Base-by-base conservation (phyloP, 2,797 vertebrate genomes). In the Oreortyx pictus region DNA sequence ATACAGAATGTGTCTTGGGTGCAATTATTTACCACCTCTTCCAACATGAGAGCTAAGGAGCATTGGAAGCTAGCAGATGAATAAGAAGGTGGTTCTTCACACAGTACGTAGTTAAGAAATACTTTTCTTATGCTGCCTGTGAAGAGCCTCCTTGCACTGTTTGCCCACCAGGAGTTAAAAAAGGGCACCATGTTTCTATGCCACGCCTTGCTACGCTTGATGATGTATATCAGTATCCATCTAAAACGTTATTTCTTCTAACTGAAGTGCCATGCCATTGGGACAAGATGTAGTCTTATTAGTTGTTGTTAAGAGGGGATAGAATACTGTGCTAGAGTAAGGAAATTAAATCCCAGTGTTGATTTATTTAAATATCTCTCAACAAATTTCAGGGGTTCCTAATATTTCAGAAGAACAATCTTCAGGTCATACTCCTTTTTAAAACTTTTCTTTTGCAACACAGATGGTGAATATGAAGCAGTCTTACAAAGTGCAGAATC, bases 241-340 rank as follows among this genome's bases (percentile, higher is more conserved):
- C 78, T 8, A 88, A 14, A 82, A 91, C 31, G 72, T 89, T 17
- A 39, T 89, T 86, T 62, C 67, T 79, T 75, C 84, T 85, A 52
- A 76, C 35, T 72, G 52, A 70, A 79, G 14, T 23, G 5, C 9
- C 78, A 37, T 56, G 31, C 46, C 18, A 50, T 19, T 27, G 29
- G 35, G 60, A 78, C 0, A 0, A 93, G 39, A 62, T 39, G 23
- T 25, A 61, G 57, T 60, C 47, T 43, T 43, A 82, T 23, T 31
- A 49, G 35, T 3, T 64, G 31, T 29, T 31, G 41, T 35, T 61
- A 61, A 78, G 29, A 68, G 3, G 3, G 27, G 86, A 22, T 31
- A 60, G 54, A 71, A 70, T 54, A 57, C 2, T 46, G 35, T 49
- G 17, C 31, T 59, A 68, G 22, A 74, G 9, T 77, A 85, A 86